A percentile compares a stretch with the other conserved stretches of the same genome.
Conservation (phyloP, 2,888 invertebrate species). For the Dugesia japonica region DNA sequence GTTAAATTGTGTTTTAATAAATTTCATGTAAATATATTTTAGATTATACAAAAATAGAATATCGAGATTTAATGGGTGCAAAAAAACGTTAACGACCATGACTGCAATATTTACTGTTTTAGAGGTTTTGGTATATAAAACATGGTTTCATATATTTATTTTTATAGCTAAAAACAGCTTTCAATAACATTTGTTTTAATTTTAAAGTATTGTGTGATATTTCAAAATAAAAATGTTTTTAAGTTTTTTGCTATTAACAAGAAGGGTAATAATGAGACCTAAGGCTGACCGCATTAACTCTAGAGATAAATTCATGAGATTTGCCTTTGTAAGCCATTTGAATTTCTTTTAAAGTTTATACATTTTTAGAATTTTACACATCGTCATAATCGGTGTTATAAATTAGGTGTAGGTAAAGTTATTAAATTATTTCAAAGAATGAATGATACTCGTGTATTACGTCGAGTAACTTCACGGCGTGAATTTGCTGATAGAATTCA, state of each 20-base stretch:
- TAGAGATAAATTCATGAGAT: not conserved
- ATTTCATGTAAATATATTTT: not conserved
- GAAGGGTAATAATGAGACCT: not conserved
- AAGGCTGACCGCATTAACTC: not conserved
- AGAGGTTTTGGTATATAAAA: too few species aligned
- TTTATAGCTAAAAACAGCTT: too few species aligned
- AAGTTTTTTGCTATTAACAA: not conserved
- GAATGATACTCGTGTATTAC: constrained; percentile 8
- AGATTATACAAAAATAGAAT: not conserved
- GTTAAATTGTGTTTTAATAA: too few species aligned
- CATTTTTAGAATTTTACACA: not conserved
- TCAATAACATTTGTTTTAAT: too few species aligned
- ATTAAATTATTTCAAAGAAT: constrained; percentile 21
- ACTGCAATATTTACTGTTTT: too few species aligned
- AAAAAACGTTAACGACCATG: too few species aligned
- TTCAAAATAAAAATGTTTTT: not conserved
- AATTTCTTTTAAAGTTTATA: not conserved
- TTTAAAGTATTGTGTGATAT: too few species aligned
- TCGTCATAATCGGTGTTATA: constrained; percentile 23
- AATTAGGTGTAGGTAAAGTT: constrained; percentile 4
- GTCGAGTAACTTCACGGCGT: constrained; percentile 16
- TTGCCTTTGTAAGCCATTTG: constrained; percentile 5
- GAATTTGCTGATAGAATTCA: constrained; percentile 36
- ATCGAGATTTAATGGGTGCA: not conserved
- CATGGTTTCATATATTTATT: too few species aligned